Base-by-base conservation (phyloP, 2,797 vertebrate species). In the Periophthalmus magnuspinnatus region DNA sequence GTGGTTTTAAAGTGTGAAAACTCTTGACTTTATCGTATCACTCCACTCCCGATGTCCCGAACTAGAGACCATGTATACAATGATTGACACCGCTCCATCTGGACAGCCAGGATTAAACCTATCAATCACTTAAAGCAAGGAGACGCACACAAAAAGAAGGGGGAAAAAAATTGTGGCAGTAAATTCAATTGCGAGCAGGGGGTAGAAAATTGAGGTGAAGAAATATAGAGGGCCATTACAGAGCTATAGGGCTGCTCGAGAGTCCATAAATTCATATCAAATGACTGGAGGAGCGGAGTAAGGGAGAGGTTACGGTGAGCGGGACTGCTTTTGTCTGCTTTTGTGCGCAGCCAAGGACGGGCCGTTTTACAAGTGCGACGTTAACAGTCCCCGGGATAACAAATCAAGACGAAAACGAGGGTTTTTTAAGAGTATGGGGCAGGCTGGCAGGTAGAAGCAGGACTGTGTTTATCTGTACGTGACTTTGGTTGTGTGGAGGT, bases 241-340 rank as follows among this genome's bases (percentile, higher is more conserved):
- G 64, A 82, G 88, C 91, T 88, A 90, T 86, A 84, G 90, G 85
- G 90, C 92, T 87, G 82, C 70, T 67, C 79, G 81, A 70, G 78
- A 90, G 83, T 88, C 91, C 88, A 93, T 94, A 94, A 94, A 94
- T 94, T 93, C 86, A 88, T 91, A 93, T 92, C 89, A 92, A 93
- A 91, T 88, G 90, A 91, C 91, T 89, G 83, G 83, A 85, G 82
- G 85, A 93, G 90, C 87, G 86, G 89, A 88, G 89, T 89, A 89
- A 91, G 86, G 80, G 81, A 70, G 85, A 84, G 84, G 89, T 79
- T 86, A 88, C 89, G 79, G 88, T 89, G 88, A 90, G 80, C 83
- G 75, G 74, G 78, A 69, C 73, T 68, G 78, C 83, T 85, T 89
- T 88, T 90, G 88, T 91, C 86, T 86, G 89, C 86, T 85, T 90